Conservation (phyloP, 2,888 invertebrate genomes). For the Pelosia muscerda region DNA sequence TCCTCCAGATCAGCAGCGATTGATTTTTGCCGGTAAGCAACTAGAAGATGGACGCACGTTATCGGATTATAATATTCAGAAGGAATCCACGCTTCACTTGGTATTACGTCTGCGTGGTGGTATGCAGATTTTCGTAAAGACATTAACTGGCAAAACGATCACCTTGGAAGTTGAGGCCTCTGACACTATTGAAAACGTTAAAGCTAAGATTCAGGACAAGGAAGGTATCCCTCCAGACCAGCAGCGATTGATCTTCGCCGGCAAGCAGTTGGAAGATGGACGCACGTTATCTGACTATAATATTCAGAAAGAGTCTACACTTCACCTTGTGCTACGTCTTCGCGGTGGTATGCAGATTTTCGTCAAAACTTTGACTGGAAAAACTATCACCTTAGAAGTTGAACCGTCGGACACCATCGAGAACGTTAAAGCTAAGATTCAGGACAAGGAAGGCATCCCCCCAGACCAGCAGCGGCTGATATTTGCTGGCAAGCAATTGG, state of each 20-base stretch:
- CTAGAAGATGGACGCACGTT: slow-evolving; percentile 40
- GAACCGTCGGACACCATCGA: slow-evolving; percentile 45
- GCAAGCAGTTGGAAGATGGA: slow-evolving; percentile 42
- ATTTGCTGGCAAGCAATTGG: slow-evolving; percentile 45
- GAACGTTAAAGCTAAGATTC: slow-evolving; percentile 46
- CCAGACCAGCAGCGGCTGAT: slow-evolving; percentile 48
- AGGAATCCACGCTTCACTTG: slow-evolving; percentile 38
- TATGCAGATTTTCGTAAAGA: slow-evolving; percentile 48
- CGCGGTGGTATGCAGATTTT: slow-evolving; percentile 51
- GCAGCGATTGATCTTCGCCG: slow-evolving; percentile 44
- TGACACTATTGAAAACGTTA: slow-evolving; percentile 46
- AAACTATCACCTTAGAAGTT: slow-evolving; percentile 40
- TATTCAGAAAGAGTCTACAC: slow-evolving; percentile 41
- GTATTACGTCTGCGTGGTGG: slow-evolving; percentile 44
- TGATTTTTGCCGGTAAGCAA: slow-evolving; percentile 48
- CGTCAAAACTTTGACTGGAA: slow-evolving; percentile 41
- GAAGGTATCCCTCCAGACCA: slow-evolving; percentile 48
- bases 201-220: slow-evolving; percentile 46
- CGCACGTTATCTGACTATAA: slow-evolving; percentile 39
- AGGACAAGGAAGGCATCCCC: slow-evolving; percentile 46
- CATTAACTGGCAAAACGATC: slow-evolving; percentile 43
- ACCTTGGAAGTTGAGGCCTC: slow-evolving; percentile 39
- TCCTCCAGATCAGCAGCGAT: slow-evolving; percentile 43
- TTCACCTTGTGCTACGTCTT: slow-evolving; percentile 37
- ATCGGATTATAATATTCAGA: slow-evolving; percentile 41